A percentile compares a stretch with the other conserved stretches of the same genome.
These are phyloP conservation scores for Hymenopus coronatus DNA, from an alignment of 2,888 invertebrate genomes.

Conservation along the genomic window DNA sequence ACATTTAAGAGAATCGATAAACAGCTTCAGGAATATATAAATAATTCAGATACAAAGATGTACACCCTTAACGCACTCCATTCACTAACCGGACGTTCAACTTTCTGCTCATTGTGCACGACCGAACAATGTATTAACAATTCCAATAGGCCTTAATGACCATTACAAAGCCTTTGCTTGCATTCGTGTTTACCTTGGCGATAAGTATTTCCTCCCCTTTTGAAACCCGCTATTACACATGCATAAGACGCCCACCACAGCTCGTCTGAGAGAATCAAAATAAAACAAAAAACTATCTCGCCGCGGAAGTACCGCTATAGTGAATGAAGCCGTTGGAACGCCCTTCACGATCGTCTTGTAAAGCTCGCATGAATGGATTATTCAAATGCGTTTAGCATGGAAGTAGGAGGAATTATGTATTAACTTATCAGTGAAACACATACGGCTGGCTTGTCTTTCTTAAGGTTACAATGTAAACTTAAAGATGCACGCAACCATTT, in stretches of 20 bases:
- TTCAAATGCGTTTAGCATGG: not conserved
- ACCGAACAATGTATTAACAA: not conserved
- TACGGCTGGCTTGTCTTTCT: not conserved
- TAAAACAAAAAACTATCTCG: not conserved
- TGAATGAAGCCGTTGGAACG: not conserved
- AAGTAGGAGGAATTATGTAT: not conserved
- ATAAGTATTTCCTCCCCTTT: not conserved
- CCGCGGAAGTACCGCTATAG: not conserved
- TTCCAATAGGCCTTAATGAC: not conserved
- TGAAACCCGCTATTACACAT: not conserved
- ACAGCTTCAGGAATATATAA: not conserved
- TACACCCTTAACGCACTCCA: not conserved
- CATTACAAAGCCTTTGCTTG: not conserved
- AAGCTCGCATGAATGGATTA: not conserved
- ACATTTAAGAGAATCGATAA: no score
- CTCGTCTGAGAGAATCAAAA: not conserved
- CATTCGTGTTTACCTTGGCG: not conserved
- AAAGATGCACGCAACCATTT: not conserved
- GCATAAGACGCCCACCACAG: not conserved
- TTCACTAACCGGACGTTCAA: not conserved
- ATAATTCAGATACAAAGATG: not conserved
- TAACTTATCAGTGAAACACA: not conserved
- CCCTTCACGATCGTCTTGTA: not conserved
- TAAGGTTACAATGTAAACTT: not conserved
- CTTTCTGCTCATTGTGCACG: not conserved